Evolutionary conservation across 2,797 vertebrate genomes (phyloP), one percentile per base, ranked within the genome.

Genomic region (Parotocinclus haroldoi): DNA sequence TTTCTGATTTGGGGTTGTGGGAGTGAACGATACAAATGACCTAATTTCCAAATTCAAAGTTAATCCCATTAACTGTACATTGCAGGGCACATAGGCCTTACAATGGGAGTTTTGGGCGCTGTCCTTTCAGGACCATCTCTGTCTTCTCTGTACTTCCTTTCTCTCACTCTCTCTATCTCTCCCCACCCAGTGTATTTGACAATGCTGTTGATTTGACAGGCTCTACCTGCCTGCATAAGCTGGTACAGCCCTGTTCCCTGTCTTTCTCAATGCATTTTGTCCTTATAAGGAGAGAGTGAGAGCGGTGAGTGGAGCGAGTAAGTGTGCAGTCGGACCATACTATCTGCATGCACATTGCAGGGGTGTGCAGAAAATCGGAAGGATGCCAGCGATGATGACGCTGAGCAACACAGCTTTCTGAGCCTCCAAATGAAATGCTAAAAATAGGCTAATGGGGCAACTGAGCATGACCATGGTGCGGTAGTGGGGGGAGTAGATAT

Each of bases 261-360:
- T 82, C 80, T 85, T 84, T 87, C 83, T 88, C 88, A 89, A 86
- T 90, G 88, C 71, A 86, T 90, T 91, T 90, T 92, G 84, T 81
- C 90, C 90, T 90, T 92, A 91, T 88, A 92, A 90, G 90, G 90
- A 88, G 85, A 87, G 87, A 90, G 82, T 75, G 78, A 81, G 80
- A 80, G 71, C 68, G 65, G 61, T 36, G 48, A 70, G 51, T 56
- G 58, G 61, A 72, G 61, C 18, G 39, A 72, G 65, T 58, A 27
- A 68, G 69, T 72, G 85, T 85, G 71, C 82, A 81, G 84, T 76
- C 82, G 86, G 90, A 90, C 81, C 73, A 78, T 88, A 89, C 90
- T 85, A 91, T 86, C 79, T 75, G 72, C 36, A 16, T 50, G 49
- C 73, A 72, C 81, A 79, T 72, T 59, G 76, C 62, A 65, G 90